Conservation (phyloP, 1,140 invertebrate genomes). For the Cotesia vestalis region DNA sequence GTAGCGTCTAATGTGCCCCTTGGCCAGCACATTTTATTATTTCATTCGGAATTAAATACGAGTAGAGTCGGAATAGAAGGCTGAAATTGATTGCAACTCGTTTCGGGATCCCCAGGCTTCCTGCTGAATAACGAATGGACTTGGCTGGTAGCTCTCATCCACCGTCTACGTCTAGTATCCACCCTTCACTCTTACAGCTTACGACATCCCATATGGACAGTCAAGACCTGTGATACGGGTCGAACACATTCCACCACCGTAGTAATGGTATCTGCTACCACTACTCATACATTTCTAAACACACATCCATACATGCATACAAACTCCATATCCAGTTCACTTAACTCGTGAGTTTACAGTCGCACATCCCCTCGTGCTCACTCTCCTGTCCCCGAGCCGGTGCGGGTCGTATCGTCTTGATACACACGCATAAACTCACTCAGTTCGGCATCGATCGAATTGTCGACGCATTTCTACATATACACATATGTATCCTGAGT, state of each 20-base stretch:
- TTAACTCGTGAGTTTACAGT: constrained; percentile 10
- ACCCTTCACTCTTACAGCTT: constrained; percentile 15
- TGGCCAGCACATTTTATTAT: constrained; percentile 23
- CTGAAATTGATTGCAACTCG: constrained; percentile 34
- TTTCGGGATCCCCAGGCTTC: constrained; percentile 11
- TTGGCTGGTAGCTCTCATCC: constrained; percentile 18
- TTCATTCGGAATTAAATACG: constrained; percentile 33
- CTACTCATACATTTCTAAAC: neutral
- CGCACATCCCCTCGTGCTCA: constrained; percentile 16
- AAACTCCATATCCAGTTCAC: neutral
- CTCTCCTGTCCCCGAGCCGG: neutral
- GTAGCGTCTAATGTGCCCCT: constrained; percentile 1
- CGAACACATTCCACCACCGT: neutral
- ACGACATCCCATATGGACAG: constrained; percentile 22
- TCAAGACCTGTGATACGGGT: constrained; percentile 25
- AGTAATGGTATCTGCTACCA: no score
- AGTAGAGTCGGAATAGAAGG: constrained; percentile 12
- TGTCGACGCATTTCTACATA: constrained; percentile 12
- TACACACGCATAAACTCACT: constrained; percentile 24
- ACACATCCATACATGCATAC: neutral
- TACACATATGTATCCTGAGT: no score
- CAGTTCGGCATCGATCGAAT: constrained; percentile 12
- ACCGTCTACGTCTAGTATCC: constrained; percentile 1
- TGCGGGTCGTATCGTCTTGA: constrained; percentile 13
- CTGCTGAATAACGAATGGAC: constrained; percentile 34